phyloP scores from a whole-genome alignment of 2,797 vertebrate genomes.

The Nannoperca obscura region DNA sequence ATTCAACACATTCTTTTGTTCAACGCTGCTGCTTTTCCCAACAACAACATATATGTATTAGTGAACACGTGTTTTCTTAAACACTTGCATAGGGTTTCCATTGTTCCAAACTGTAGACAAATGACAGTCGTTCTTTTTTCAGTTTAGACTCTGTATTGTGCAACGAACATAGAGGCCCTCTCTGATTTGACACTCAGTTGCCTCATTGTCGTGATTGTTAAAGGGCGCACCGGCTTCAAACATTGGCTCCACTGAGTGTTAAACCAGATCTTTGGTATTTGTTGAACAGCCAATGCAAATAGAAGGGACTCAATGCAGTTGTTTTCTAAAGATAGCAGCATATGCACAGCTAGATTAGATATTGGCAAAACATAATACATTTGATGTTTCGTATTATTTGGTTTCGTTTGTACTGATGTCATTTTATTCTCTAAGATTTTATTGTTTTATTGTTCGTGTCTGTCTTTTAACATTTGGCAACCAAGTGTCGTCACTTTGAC shows the following conservation, averaged over 20 bases:
- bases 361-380: background rate
- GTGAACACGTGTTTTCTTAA: constrained; percentile 13
- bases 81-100: constrained; percentile 15
- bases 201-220: background rate
- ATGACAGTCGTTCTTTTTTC: background rate
- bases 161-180: background rate
- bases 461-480: background rate
- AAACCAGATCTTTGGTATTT: constrained; percentile 30
- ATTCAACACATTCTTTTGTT: constrained; percentile 40
- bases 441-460: background rate
- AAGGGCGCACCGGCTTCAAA: background rate
- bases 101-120: constrained; percentile 19
- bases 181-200: background rate
- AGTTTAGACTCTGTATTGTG: background rate
- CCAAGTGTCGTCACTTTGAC: background rate
- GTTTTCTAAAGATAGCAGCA: constrained; percentile 35
- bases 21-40: constrained; percentile 8
- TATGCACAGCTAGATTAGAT: background rate
- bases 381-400: background rate
- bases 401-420: background rate
- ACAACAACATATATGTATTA: background rate
- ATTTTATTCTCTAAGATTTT: background rate
- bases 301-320: constrained; percentile 4
- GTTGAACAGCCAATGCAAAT: constrained; percentile 25
- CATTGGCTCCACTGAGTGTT: background rate